Conservation (phyloP, 2,797 vertebrate species). For the Synanceia verrucosa region DNA sequence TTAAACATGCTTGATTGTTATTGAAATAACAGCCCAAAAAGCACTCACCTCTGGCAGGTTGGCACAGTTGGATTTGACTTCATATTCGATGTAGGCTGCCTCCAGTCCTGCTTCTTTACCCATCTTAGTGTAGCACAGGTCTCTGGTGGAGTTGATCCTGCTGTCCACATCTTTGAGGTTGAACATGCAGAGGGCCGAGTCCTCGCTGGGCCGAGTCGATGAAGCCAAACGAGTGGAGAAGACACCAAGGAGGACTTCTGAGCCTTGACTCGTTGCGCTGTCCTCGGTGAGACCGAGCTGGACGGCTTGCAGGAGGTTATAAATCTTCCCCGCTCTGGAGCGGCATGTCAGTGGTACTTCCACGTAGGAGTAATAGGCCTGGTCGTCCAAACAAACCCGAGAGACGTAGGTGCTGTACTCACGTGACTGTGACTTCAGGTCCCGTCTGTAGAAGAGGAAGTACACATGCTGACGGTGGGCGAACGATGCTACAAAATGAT, state of each 20-base stretch:
- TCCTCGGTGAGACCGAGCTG: constrained; percentile 81
- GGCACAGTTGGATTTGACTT: constrained; percentile 95
- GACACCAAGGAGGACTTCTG: constrained; percentile 88
- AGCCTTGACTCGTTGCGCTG: constrained; percentile 9
- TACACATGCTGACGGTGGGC: constrained; percentile 88
- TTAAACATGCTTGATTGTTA: not conserved
- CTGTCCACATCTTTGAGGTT: constrained; percentile 89
- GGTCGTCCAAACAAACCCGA: constrained; percentile 92
- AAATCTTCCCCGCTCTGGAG: constrained; percentile 81
- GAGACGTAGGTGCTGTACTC: constrained; percentile 95
- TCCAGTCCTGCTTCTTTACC: constrained; percentile 86
- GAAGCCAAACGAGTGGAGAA: constrained; percentile 87
- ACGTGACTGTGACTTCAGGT: constrained; percentile 90
- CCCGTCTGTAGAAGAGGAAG: constrained; percentile 95
- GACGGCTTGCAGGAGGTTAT: constrained; percentile 92
- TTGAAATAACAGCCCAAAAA: not conserved
- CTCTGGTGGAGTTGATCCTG: constrained; percentile 89
- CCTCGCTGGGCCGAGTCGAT: constrained; percentile 84
- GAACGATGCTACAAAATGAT: constrained; percentile 94
- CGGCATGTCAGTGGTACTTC: constrained; percentile 92
- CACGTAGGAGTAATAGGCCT: constrained; percentile 96
- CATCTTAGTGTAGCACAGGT: constrained; percentile 93
- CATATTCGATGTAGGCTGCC: constrained; percentile 95
- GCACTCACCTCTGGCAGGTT: constrained; percentile 91
- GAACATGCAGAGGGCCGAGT: constrained; percentile 93